Conservation (phyloP, 1,140 invertebrate species). For the Carposina sasakii region DNA sequence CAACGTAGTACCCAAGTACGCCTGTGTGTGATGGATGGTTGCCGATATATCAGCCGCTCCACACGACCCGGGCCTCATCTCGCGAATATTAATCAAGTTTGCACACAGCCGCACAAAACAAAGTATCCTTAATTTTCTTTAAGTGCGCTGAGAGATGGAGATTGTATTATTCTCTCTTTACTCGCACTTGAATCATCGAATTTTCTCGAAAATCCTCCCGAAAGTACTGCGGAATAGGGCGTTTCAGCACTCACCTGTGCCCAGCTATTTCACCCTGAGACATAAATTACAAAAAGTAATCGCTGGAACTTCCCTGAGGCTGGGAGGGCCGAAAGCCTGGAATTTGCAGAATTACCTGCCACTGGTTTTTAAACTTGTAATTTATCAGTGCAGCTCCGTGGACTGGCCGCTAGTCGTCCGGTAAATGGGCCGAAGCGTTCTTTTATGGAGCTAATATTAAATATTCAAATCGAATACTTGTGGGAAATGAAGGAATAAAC, state of each 20-base stretch:
- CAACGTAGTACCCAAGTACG: slow-evolving; percentile 24
- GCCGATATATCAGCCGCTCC: slow-evolving; percentile 34
- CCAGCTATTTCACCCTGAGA: slow-evolving; percentile 35
- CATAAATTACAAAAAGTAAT: slow-evolving; percentile 67
- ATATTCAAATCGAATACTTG: slow-evolving; percentile 24
- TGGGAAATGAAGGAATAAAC: too few relatives aligned
- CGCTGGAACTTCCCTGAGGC: slow-evolving; percentile 53
- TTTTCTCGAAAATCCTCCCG: too few relatives aligned
- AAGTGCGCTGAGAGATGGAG: too few relatives aligned
- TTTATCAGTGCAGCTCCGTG: slow-evolving; percentile 49
- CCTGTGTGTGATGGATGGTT: slow-evolving; percentile 35
- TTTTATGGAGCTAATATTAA: slow-evolving; percentile 30
- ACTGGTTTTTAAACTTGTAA: slow-evolving; percentile 62
- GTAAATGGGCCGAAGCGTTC: slow-evolving; percentile 44
- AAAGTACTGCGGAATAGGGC: slow-evolving; percentile 3
- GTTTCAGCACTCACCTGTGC: slow-evolving; percentile 44
- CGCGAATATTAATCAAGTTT: slow-evolving; percentile 42
- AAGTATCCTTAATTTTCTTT: slow-evolving; percentile 30
- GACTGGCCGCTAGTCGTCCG: slow-evolving; percentile 34
- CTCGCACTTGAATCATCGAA: too few relatives aligned
- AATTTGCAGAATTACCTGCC: slow-evolving; percentile 64
- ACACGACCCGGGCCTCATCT: slow-evolving; percentile 27
- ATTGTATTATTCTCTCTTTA: too few relatives aligned
- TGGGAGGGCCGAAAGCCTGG: slow-evolving; percentile 35
- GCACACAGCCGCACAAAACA: slow-evolving; percentile 15